Conservation (phyloP, 2,888 invertebrate genomes). For the Ophioninae sp. region DNA sequence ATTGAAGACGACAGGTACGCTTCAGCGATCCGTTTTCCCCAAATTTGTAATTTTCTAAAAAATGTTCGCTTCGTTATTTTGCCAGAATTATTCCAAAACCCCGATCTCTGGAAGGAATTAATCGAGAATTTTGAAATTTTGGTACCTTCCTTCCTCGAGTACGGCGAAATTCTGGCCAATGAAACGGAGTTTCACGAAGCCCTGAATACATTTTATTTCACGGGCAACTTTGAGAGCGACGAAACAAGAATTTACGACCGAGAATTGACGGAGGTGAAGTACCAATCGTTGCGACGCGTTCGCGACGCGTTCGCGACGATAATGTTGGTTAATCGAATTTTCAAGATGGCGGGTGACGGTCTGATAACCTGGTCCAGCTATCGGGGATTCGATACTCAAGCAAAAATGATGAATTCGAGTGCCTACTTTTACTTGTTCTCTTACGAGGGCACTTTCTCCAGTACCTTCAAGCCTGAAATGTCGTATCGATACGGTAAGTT, state of each 20-base stretch:
- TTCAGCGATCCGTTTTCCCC: not conserved
- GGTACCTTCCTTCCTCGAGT: slow-evolving; percentile 57
- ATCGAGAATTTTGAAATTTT: slow-evolving; percentile 61
- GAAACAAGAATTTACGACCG: not conserved
- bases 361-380: slow-evolving; percentile 66
- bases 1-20: slow-evolving; percentile 66
- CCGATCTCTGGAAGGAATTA: slow-evolving; percentile 55
- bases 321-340: not conserved
- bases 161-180: slow-evolving; percentile 61
- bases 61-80: not conserved
- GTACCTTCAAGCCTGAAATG: slow-evolving; percentile 52
- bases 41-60: not conserved
- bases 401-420: slow-evolving; percentile 68
- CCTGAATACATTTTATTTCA: slow-evolving; percentile 66
- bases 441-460: slow-evolving; percentile 73
- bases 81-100: slow-evolving; percentile 52
- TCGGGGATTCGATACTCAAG: slow-evolving; percentile 60
- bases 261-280: slow-evolving; percentile 55
- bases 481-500: slow-evolving; percentile 66
- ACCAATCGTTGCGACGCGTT: not conserved
- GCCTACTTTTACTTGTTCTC: slow-evolving; percentile 71
- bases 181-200: slow-evolving; percentile 56
- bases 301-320: not conserved
- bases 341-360: slow-evolving; percentile 68
- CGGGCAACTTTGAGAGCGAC: not conserved